Percentiles rank a stretch among this genome's conserved stretches.
Conservation (phyloP, 2,113 vertebrate species). For the Hippocampus barbouri region DNA sequence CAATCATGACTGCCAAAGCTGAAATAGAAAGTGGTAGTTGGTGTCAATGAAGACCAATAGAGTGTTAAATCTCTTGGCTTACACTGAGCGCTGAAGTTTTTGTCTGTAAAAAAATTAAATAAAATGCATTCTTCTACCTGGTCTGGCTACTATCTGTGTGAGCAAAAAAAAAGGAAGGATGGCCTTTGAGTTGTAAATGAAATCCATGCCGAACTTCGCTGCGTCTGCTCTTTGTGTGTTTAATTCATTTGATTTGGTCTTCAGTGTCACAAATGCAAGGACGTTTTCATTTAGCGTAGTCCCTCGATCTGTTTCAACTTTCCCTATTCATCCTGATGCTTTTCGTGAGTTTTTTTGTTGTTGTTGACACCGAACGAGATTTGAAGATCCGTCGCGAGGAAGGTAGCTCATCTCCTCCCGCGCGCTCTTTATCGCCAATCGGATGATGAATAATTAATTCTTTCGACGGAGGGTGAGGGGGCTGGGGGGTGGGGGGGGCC, state of each 20-base stretch:
- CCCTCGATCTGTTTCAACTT: conserved; percentile 20
- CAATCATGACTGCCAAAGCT: too few relatives aligned
- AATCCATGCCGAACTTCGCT: conserved; percentile 10
- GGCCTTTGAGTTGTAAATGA: conserved; percentile 4
- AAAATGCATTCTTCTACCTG: too few relatives aligned
- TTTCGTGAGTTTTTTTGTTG: conserved; percentile 25
- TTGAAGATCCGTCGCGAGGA: conserved; percentile 45
- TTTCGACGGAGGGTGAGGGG: conserved; percentile 46
- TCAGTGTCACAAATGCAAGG: conserved; percentile 15
- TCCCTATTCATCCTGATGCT: conserved; percentile 33
- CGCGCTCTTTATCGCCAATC: conserved; percentile 49
- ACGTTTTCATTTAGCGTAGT: conserved; percentile 33
- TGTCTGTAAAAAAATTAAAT: background rate
- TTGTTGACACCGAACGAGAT: conserved; percentile 47
- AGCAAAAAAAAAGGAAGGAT: background rate
- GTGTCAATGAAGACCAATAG: too few relatives aligned
- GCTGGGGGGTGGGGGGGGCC: conserved; percentile 32
- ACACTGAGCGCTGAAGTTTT: background rate
- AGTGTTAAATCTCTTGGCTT: too few relatives aligned
- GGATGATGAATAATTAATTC: conserved; percentile 67
- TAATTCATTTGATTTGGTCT: conserved; percentile 21
- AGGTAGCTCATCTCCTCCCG: conserved; percentile 38
- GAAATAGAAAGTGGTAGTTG: too few relatives aligned
- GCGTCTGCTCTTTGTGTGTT: background rate
- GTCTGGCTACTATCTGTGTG: background rate